Evolutionary conservation across 2,113 vertebrate genomes (phyloP).

Genomic region (Motacilla tschutschensis): DNA sequence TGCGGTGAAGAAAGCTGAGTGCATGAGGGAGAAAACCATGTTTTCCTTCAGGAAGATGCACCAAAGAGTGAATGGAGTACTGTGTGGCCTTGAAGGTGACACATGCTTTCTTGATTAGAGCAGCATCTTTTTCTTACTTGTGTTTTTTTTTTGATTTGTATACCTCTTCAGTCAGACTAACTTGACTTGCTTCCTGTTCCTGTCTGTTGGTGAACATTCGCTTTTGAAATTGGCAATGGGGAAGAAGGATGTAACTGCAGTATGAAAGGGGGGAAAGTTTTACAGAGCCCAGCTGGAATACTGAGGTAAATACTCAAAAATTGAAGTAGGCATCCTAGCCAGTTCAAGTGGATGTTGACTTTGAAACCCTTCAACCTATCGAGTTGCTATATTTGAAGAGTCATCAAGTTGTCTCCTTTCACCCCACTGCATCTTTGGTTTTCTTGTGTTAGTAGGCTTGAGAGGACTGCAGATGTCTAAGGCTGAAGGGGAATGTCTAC

Average conservation of each 20-base stretch:
- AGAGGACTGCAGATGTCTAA: not conserved
- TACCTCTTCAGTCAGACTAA: not conserved
- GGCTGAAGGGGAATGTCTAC: not conserved
- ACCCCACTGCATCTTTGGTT: not conserved
- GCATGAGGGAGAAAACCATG: not conserved
- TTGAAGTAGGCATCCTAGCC: not conserved
- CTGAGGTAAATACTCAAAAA: not conserved
- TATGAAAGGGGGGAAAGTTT: not conserved
- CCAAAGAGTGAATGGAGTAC: not conserved
- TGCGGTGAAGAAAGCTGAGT: not conserved
- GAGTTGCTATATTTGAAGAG: not conserved
- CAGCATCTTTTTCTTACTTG: not conserved
- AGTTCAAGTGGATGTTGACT: not conserved
- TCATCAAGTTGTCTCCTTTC: not conserved
- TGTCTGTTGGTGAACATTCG: not conserved
- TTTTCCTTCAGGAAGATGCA: not conserved
- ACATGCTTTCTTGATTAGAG: not conserved
- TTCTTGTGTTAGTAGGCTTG: not conserved
- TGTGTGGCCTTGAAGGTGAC: not conserved
- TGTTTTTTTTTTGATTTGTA: not conserved
- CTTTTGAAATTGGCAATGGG: not conserved
- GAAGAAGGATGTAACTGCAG: not conserved
- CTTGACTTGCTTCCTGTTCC: not conserved
- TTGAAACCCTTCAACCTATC: not conserved
- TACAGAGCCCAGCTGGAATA: fast-evolving